Base-by-base conservation (phyloP, 2,113 vertebrate species). In the Orthonyx spaldingii region DNA sequence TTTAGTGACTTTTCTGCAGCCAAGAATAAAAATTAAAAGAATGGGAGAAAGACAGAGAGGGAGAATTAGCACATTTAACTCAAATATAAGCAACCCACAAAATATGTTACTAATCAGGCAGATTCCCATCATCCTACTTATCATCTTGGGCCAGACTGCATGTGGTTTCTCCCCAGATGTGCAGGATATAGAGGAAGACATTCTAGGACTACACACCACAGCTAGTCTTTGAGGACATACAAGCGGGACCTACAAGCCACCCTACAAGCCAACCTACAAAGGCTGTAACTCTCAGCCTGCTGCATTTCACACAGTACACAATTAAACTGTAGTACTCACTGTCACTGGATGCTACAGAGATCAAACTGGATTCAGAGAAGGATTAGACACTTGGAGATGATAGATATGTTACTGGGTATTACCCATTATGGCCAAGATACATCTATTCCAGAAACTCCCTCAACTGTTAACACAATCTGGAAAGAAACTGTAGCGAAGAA, bases 21-120 rank as follows among this genome's bases (percentile, higher is more conserved):
- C 89, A 97, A 92, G 87, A 87, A 84, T 56, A 68, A 82, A 82
- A 94, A 89, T 71, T 65, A 65, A 84, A 93, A 89, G 57, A 87
- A 94, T 76, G 6, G 55, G 30, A 86, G 18, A 59, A 86, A 88
- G 50, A 85, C 19, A 37, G 37, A 79, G 30, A 71, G 7, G 13
- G 14, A 26, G 59, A 94, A 93, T 93, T 83, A 93, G 30, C 55
- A 57, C 61, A 66, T 90, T 89, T 94, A 70, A 91, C 42, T 94
- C 33, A 93, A 87, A 68, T 65, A 68, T 39, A 89, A 85, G 69
- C 55, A 90, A 82, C 66, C 56, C 66, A 91, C 70, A 87, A 95
- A 91, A 76, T 28, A 81, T 49, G 74, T 91, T 83, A 87, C 50
- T 89, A 64, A 92, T 95, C 87, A 91, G 61, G 53, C 57, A 91